Base-by-base conservation (phyloP, 2,888 invertebrate genomes). In the Acutogordius australiensis region DNA sequence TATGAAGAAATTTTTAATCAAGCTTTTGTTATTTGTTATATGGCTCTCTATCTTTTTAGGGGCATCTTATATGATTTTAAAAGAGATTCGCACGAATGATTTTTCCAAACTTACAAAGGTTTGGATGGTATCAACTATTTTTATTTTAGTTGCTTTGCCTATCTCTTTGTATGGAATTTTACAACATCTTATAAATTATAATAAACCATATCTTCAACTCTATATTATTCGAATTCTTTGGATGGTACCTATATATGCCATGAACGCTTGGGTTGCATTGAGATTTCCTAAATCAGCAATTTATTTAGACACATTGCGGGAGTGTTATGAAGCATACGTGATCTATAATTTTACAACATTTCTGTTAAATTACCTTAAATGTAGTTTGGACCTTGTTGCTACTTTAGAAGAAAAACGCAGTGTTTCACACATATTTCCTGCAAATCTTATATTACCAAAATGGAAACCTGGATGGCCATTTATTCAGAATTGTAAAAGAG, bases 341-440 rank as follows among this genome's bases (percentile, higher is more conserved):
- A 90, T 91, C 67, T 90, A 91, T 71, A 90, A 88, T 74, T 91
- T 91, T 69, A 87, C 90, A 86, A 82, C 82, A 67, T 91, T 83
- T 70, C 75, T 91, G 65, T 74, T 90, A 62, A 85, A 84, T 69
- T 91, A 85, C 71, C 75, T 91, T 60, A 81, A 84, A n/a, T 58
- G 27, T 28, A 58, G 23, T 18, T 28, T 29, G 18, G 30, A 29
- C 28, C 18, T 29, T 18, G 18, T 28, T 18, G 30, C 28, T 27
- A 28, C 29, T 28, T 28, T 29, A 18, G 58, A 29, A 58, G 28
- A 58, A 58, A 58, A 58, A 58, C 13, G 58, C 4, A 28, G 4
- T 27, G 28, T 29, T 27, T 27, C 29, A 28, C 58, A 58, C 18
- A 18, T 29, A 23, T 58, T 28, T 30, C 58, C 28, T 30, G 30